Base-by-base conservation (phyloP, 2,113 vertebrate genomes). In the Ornithorhynchus anatinus region DNA sequence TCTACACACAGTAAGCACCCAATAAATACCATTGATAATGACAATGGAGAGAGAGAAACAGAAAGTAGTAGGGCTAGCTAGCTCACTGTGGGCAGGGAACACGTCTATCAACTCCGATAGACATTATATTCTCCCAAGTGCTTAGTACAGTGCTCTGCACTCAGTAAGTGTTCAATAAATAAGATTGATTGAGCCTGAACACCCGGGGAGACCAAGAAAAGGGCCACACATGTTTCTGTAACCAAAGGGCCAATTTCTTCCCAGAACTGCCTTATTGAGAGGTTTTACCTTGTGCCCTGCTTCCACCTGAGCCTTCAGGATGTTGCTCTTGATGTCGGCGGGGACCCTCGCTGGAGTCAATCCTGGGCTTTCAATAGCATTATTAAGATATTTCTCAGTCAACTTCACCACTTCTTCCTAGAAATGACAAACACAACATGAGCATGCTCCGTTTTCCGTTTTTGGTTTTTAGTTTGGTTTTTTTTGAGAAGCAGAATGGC, bases 281-380 rank as follows among this genome's bases (percentile, higher is more conserved):
- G 22, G 48, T 25, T 60, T 90, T 84, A 97, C 97, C 95, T 95
- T 96, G 50, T 95, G 81, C 1, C 90, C 91, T 45, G 94, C 95
- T 83, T 98, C 96, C 2, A 84, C 94, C 72, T 97, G 96, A 38
- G 96, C 96, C 80, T 99, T 98, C 52, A 98, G 88, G 89, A 98
- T 96, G 87, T 98, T 99, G 83, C 97, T 99, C 85, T 99, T 99
- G 71, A 96, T 90, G 75, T 97, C 95, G 54, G 93, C 92, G 47
- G 95, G 92, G 64, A 90, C 75, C 79, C 89, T 91, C 6, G 87
- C 40, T 0, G 91, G 85, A 73, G 89, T 80, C 51, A 80, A 0
- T 0, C 77, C 40, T 4, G 96, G 93, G 80, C 91, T 96, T 44
- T 93, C 92, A 14, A 94, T 88, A 11, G 92, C 75, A 43, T 94